Evolutionary conservation across 2,113 vertebrate genomes (phyloP).

Genomic region (Upupa epops): DNA sequence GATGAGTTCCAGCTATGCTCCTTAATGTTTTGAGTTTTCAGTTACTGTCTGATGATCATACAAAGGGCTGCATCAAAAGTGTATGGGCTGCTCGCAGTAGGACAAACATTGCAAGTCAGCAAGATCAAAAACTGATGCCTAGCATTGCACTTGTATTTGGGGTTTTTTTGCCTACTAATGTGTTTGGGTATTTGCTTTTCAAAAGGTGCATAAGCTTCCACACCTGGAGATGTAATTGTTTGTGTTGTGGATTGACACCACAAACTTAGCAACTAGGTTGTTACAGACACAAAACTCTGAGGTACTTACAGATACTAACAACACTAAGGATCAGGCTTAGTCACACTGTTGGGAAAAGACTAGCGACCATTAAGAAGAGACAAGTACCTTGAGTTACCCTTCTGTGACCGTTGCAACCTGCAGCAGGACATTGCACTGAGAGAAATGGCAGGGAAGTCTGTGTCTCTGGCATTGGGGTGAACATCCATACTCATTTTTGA

Average conservation of each 20-base stretch:
- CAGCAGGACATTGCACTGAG: not conserved
- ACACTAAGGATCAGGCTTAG: not conserved
- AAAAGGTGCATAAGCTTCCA: not conserved
- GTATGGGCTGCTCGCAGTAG: not conserved
- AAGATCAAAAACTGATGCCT: not conserved
- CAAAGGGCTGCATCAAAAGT: not conserved
- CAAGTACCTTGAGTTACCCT: not conserved
- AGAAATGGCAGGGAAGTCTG: not conserved
- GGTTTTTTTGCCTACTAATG: not conserved
- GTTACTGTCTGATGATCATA: not conserved
- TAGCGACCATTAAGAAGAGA: not conserved
- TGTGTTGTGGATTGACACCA: not conserved
- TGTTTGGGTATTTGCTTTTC: not conserved
- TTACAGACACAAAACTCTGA: not conserved
- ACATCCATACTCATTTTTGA: not conserved
- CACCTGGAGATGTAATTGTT: slow-evolving; percentile 47
- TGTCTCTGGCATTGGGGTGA: not conserved
- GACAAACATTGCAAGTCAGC: not conserved
- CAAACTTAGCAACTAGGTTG: slow-evolving; percentile 34
- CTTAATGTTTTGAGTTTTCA: not conserved
- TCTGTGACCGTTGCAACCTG: not conserved
- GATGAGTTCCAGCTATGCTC: not conserved
- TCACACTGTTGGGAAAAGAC: not conserved
- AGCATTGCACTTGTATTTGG: not conserved
- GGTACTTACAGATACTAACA: not conserved